Conservation (phyloP, 2,888 invertebrate species). For the Orthosia gothica region DNA sequence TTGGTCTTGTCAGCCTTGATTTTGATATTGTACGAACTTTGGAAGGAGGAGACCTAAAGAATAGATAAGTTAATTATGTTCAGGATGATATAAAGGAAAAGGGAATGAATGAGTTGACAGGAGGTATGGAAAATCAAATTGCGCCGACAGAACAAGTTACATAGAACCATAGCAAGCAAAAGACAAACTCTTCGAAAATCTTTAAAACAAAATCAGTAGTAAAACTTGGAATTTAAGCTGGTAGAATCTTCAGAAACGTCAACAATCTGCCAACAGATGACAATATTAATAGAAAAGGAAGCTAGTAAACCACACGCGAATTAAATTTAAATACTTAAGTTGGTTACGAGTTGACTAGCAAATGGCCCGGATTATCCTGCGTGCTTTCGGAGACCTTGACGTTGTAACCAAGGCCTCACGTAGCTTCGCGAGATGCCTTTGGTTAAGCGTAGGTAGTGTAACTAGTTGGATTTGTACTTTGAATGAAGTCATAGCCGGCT, state of each 20-base stretch:
- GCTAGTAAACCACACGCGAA: constrained; percentile 49
- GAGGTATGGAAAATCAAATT: background rate
- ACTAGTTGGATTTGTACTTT: constrained; percentile 55
- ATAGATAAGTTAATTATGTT: background rate
- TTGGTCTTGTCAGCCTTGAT: constrained; percentile 12
- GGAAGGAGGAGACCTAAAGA: background rate
- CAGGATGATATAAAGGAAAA: too few relatives aligned
- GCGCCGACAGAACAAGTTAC: background rate
- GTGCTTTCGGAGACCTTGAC: constrained; percentile 85
- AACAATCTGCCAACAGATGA: constrained; percentile 27
- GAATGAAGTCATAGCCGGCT: constrained; percentile 71
- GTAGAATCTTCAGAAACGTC: background rate
- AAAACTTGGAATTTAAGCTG: background rate
- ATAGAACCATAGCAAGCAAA: background rate
- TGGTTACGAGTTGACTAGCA: constrained; percentile 76
- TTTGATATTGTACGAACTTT: background rate
- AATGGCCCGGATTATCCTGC: constrained; percentile 82
- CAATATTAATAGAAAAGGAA: constrained; percentile 57
- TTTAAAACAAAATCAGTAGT: background rate
- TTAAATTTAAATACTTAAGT: constrained; percentile 67
- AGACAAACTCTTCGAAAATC: background rate
- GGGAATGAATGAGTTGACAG: background rate
- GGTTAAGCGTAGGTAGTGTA: constrained; percentile 61
- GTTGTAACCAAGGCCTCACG: constrained; percentile 80
- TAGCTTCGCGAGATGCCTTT: constrained; percentile 67